A percentile compares a stretch with the other conserved stretches of the same genome.
Conservation (phyloP, 2,888 invertebrate genomes). For the Rhorus exstirpatorius region DNA sequence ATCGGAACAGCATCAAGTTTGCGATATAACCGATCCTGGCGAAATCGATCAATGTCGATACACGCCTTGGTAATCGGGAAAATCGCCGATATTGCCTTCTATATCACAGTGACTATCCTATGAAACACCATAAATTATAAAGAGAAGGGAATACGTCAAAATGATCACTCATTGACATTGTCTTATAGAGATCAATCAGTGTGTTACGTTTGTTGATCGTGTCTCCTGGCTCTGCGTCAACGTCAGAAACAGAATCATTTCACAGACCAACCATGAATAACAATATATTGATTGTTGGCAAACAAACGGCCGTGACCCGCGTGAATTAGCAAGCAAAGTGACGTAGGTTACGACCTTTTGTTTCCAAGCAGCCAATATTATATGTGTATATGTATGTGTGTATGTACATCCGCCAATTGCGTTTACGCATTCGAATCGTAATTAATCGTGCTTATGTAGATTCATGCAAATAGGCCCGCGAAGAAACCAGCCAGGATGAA, state of each 20-base stretch:
- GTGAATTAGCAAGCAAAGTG: not conserved
- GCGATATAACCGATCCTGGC: not conserved
- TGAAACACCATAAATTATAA: constrained; percentile 18
- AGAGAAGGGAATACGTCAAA: not conserved
- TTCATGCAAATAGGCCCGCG: constrained; percentile 74
- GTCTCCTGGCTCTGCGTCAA: constrained; percentile 15
- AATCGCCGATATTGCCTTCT: constrained; percentile 4
- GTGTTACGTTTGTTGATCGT: not conserved
- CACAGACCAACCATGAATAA: constrained; percentile 2
- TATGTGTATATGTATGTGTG: not conserved
- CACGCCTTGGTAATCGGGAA: constrained; percentile 13
- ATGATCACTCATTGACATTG: constrained; percentile 39
- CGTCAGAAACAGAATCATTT: constrained; percentile 27
- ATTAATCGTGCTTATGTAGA: constrained; percentile 76
- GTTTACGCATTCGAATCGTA: constrained; percentile 60
- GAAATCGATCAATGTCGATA: constrained; percentile 24
- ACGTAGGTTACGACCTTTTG: constrained; percentile 5
- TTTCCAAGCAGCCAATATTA: constrained; percentile 9
- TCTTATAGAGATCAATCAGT: constrained; percentile 33
- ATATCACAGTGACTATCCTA: not conserved
- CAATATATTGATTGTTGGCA: constrained; percentile 6
- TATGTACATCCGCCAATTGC: constrained; percentile 9
- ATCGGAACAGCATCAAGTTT: not conserved
- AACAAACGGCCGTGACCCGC: constrained; percentile 3
- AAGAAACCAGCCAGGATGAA: constrained; percentile 67